These are phyloP conservation scores for Hafferia zeledoni DNA, from an alignment of 2,797 vertebrate species.

Conservation along the genomic window DNA sequence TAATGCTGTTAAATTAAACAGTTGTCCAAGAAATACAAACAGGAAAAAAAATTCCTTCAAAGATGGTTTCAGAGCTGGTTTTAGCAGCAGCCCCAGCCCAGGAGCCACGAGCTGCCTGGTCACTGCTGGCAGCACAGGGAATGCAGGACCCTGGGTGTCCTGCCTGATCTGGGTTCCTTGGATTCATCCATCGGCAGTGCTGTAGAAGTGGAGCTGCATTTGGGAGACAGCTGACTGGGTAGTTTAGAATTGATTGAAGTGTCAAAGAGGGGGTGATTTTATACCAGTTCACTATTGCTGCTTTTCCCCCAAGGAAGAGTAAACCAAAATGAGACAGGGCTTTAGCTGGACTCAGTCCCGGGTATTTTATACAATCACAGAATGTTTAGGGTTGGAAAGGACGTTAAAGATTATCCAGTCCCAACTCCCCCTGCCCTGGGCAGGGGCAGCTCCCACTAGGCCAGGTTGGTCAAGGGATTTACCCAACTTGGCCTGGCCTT, in stretches of 20 bases:
- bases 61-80: not conserved
- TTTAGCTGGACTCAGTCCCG: not conserved
- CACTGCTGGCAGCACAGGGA: not conserved
- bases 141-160: not conserved
- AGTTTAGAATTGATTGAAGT: not conserved
- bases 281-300: not conserved
- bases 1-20: not conserved
- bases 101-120: not conserved
- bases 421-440: not conserved
- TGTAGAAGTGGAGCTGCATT: not conserved
- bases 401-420: not conserved
- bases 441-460: not conserved
- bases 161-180: not conserved
- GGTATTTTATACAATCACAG: not conserved
- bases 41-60: not conserved
- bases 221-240: not conserved
- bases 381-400: not conserved
- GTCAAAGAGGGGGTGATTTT: not conserved
- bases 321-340: not conserved
- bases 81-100: not conserved
- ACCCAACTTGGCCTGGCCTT: not conserved
- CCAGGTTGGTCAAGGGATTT: not conserved
- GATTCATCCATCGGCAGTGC: not conserved
- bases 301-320: not conserved
- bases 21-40: not conserved